These are phyloP conservation scores for Argyresthia albistria DNA, from an alignment of 2,888 invertebrate species.

Conservation along the genomic window DNA sequence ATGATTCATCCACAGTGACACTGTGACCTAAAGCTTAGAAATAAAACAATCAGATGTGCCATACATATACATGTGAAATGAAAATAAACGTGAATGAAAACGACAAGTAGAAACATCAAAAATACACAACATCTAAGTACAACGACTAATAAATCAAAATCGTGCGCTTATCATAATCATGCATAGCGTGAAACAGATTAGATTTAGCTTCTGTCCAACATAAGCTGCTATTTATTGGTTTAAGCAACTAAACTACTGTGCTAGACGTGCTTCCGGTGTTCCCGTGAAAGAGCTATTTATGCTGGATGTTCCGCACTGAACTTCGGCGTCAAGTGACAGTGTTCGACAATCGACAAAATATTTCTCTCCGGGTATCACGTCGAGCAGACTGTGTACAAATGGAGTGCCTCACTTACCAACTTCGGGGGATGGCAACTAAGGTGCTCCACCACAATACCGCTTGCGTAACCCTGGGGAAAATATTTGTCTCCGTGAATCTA, in stretches of 20 bases:
- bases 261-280: slow-evolving; percentile 63
- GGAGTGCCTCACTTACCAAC: slow-evolving; percentile 73
- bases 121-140: slow-evolving; percentile 19
- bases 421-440: slow-evolving; percentile 71
- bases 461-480: slow-evolving; percentile 73
- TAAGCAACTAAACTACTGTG: slow-evolving; percentile 64
- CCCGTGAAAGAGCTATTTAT: slow-evolving; percentile 71
- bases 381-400: slow-evolving; percentile 68
- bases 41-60: slow-evolving; percentile 21
- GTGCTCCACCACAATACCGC: slow-evolving; percentile 73
- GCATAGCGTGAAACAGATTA: slow-evolving; percentile 63
- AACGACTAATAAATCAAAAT: slow-evolving; percentile 27
- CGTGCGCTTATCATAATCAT: slow-evolving; percentile 68
- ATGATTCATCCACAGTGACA: too few relatives aligned
- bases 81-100: slow-evolving; percentile 23
- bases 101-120: not conserved
- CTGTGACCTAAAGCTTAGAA: too few relatives aligned
- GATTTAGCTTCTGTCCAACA: slow-evolving; percentile 50
- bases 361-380: slow-evolving; percentile 72
- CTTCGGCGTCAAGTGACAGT: slow-evolving; percentile 51
- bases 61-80: too few relatives aligned
- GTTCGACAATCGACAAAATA: slow-evolving; percentile 68
- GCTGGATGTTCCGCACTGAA: slow-evolving; percentile 63
- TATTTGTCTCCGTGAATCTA: slow-evolving; percentile 72
- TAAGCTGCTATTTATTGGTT: slow-evolving; percentile 20